Percentiles rank a stretch among this genome's conserved stretches.
Evolutionary conservation across 1,140 invertebrate species (phyloP).

Genomic region (Sitophilus oryzae): DNA sequence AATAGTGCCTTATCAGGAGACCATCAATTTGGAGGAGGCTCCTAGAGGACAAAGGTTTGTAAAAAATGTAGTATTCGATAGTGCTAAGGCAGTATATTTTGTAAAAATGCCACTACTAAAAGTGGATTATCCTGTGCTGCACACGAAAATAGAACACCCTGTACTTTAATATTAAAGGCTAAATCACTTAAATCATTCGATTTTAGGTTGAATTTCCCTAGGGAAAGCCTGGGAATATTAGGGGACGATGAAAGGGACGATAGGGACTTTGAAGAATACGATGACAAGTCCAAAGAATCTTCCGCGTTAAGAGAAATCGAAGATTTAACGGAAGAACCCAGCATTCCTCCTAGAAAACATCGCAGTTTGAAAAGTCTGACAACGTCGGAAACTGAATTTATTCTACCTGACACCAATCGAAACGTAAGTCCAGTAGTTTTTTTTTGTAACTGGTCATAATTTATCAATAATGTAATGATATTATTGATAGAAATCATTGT

Average conservation of each 20-base stretch:
- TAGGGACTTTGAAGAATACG: slow-evolving; percentile 33
- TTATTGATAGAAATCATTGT: too few species aligned
- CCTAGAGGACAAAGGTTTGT: slow-evolving; percentile 8
- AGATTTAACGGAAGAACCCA: slow-evolving; percentile 2
- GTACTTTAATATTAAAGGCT: too few species aligned
- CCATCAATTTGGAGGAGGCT: slow-evolving; percentile 30
- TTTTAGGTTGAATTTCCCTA: slow-evolving; percentile 19
- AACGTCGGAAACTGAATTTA: slow-evolving; percentile 46
- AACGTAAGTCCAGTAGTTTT: too few species aligned
- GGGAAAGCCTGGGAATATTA: slow-evolving; percentile 25
- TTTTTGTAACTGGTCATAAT: too few species aligned
- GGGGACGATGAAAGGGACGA: slow-evolving; percentile 26
- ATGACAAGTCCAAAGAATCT: slow-evolving; percentile 40
- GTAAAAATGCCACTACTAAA: too few species aligned
- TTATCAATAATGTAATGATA: too few species aligned
- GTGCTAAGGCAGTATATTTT: too few species aligned
- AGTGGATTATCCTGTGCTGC: too few species aligned
- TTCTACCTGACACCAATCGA: slow-evolving; percentile 42
- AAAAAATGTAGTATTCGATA: too few species aligned
- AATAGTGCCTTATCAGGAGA: slow-evolving; percentile 36
- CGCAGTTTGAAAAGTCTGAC: slow-evolving; percentile 39
- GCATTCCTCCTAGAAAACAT: slow-evolving; percentile 28
- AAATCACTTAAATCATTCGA: too few species aligned
- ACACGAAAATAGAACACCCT: too few species aligned
- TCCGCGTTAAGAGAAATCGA: neutral